These are phyloP conservation scores for Acrocephalus kingi DNA, from an alignment of 2,113 vertebrate species.

Conservation along the genomic window DNA sequence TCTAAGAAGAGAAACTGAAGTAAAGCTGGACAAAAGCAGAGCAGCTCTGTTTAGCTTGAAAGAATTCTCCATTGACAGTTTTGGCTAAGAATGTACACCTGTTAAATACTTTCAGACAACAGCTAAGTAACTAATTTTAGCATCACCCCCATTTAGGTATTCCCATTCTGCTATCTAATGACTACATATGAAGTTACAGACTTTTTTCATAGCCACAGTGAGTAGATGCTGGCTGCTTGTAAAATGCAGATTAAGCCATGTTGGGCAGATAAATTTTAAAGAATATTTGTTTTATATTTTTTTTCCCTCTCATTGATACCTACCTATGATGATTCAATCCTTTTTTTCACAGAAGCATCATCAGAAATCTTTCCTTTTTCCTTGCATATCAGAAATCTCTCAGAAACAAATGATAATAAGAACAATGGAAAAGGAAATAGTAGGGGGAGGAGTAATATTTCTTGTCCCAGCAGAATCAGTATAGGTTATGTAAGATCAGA, in stretches of 20 bases:
- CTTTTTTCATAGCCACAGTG: background rate
- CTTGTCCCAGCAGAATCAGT: background rate
- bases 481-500: background rate
- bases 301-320: background rate
- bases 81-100: slow-evolving; percentile 6
- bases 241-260: background rate
- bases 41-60: background rate
- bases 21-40: background rate
- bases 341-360: background rate
- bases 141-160: background rate
- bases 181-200: background rate
- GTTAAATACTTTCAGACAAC: slow-evolving; percentile 15
- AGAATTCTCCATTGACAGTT: slow-evolving; percentile 10
- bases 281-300: background rate
- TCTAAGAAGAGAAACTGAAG: slow-evolving; percentile 4
- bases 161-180: background rate
- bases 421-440: background rate
- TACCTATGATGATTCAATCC: background rate
- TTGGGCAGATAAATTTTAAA: background rate
- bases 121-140: slow-evolving; percentile 10
- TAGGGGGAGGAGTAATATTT: background rate
- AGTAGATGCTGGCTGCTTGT: background rate
- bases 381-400: background rate
- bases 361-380: background rate
- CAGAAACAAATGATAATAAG: background rate